Evolutionary conservation across 2,888 invertebrate species (phyloP).

Genomic region (Drosophila mimetica): DNA sequence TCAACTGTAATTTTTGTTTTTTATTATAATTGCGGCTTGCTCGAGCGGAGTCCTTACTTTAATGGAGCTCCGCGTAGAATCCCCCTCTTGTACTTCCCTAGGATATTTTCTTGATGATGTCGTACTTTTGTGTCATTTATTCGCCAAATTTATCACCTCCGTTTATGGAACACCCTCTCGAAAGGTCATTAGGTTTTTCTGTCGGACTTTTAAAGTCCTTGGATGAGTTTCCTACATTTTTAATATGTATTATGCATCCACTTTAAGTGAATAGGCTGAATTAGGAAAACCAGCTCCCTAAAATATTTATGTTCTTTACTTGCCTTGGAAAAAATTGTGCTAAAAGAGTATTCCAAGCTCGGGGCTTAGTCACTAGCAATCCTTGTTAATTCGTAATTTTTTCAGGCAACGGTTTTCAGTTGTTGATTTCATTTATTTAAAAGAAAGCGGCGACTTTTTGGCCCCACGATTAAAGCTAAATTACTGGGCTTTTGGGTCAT

Average conservation of each 20-base stretch:
- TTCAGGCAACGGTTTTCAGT: constrained; percentile 4
- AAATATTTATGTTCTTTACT: too few relatives aligned
- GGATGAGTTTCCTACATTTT: too few relatives aligned
- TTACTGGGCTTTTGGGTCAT: constrained; percentile 50
- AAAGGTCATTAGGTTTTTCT: neutral
- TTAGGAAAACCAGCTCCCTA: too few relatives aligned
- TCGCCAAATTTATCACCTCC: constrained; percentile 63
- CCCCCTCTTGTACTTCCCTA: constrained; percentile 2
- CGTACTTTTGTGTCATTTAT: constrained; percentile 65
- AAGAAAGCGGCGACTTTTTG: constrained; percentile 16
- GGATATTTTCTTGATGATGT: constrained; percentile 60
- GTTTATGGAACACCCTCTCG: neutral
- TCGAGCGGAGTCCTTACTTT: constrained; percentile 28
- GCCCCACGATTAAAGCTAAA: constrained; percentile 51
- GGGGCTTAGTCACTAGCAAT: neutral
- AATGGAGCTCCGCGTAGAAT: constrained; percentile 13
- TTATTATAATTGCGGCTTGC: constrained; percentile 51
- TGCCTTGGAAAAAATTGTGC: too few relatives aligned
- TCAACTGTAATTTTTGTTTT: constrained; percentile 30
- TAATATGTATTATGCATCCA: too few relatives aligned
- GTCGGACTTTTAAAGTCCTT: neutral
- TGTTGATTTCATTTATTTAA: constrained; percentile 58
- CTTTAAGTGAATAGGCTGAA: too few relatives aligned
- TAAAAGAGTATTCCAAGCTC: neutral
- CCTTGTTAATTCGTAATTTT: constrained; percentile 3